Evolutionary conservation across 2,113 vertebrate genomes (phyloP), one percentile per base, ranked within the genome.

Genomic region (Mastomys coucha): DNA sequence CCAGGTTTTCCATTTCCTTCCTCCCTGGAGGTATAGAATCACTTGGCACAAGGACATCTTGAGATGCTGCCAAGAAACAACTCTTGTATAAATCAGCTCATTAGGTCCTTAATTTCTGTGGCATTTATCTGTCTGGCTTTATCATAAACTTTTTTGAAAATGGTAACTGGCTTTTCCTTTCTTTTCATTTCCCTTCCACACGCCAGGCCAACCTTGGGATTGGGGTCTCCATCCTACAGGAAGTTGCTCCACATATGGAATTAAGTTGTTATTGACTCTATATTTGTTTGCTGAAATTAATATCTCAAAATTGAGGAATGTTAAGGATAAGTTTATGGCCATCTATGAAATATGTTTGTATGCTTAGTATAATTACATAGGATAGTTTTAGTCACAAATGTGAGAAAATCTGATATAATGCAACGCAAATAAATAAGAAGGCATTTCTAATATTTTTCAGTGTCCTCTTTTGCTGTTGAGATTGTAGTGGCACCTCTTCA

Each of bases 31-130:
- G 77, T 93, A 87, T 77, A 72, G 73, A 87, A 63, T 78, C 49
- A 78, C 76, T 93, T 95, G 95, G 81, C 80, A 92, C 11, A 81
- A 67, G 58, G 73, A 63, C 65, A 81, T 95, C 88, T 72, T 93
- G 69, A 88, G 88, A 72, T 81, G 17, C 58, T 72, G 84, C 78
- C 93, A 96, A 93, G 92, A 96, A 94, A 67, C 70, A 92, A 26
- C 80, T 73, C 78, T 95, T 92, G 63, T 69, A 73, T 67, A 91
- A 85, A 90, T 81, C 93, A 91, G 93, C 53, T 94, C 67, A 88
- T 91, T 92, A 91, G 58, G 56, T 53, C 39, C 75, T 96, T 96
- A 92, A 88, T 97, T 96, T 90, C 80, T 49, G 6, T 90, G 88
- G 76, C 67, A 51, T 88, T 88, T 91, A 39, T 94, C 75, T 97